These are phyloP conservation scores for Phortica variegata DNA, from an alignment of 1,140 invertebrate genomes.

Conservation along the genomic window DNA sequence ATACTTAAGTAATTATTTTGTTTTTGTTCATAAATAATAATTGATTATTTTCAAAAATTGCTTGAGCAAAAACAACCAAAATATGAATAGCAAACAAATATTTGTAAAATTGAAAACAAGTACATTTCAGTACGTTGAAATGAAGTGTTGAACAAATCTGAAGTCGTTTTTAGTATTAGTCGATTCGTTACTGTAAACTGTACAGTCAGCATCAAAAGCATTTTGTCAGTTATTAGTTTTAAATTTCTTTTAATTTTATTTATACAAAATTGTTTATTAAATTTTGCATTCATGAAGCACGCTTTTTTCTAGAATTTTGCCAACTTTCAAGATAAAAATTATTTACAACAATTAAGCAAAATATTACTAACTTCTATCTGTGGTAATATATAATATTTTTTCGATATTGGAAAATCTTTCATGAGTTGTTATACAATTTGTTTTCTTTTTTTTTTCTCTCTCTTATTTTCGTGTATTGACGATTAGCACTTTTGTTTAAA, in stretches of 20 bases:
- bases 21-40: slow-evolving; percentile 40
- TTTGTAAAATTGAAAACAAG: slow-evolving; percentile 11
- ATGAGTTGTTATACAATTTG: slow-evolving; percentile 30
- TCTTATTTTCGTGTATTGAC: slow-evolving; percentile 33
- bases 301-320: slow-evolving; percentile 38
- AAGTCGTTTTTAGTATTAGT: slow-evolving; percentile 31
- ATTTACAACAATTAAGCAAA: slow-evolving; percentile 27
- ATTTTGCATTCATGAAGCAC: slow-evolving; percentile 50
- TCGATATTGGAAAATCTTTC: slow-evolving; percentile 30
- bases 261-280: slow-evolving; percentile 12
- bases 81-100: slow-evolving; percentile 12
- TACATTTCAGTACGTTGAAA: slow-evolving; percentile 24
- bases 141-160: slow-evolving; percentile 19
- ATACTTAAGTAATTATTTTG: slow-evolving; percentile 45
- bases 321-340: slow-evolving; percentile 23
- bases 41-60: slow-evolving; percentile 20
- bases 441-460: slow-evolving; percentile 35
- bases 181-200: slow-evolving; percentile 23
- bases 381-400: slow-evolving; percentile 16
- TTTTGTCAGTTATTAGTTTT: slow-evolving; percentile 58
- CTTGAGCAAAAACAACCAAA: slow-evolving; percentile 25
- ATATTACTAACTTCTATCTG: slow-evolving; percentile 50
- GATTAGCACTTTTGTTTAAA: slow-evolving; percentile 42
- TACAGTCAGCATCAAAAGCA: slow-evolving; percentile 58
- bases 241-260: slow-evolving; percentile 2